Base-by-base conservation (phyloP, 2,888 invertebrate species). In the Pristionchus fissidentatus region DNA sequence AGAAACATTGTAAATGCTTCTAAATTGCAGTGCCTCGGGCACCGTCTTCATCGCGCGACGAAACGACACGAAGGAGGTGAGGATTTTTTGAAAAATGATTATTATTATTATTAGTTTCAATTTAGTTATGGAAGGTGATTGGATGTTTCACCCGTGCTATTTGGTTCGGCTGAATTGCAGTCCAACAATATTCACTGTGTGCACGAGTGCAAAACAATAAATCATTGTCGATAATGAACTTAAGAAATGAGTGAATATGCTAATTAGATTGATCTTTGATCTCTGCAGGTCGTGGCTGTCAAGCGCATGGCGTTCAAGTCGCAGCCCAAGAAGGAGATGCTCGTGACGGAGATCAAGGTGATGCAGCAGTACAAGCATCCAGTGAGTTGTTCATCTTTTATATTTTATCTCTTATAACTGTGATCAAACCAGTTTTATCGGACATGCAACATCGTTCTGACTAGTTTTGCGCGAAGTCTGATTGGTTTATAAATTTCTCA, bases 231-330 rank as follows among this genome's bases (percentile, higher is more conserved):
- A n/a, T n/a, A n/a, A n/a, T n/a, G n/a, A n/a, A n/a, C n/a, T n/a
- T n/a, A n/a, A n/a, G n/a, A n/a, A n/a, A n/a, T n/a, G n/a, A n/a
- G n/a, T n/a, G n/a, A 7, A 55, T 19, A 22, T 4, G 4, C n/a
- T 22, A 55, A 15, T 22, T 19, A 43, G 19, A 73, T 22, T 41
- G 38, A 73, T 62, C 29, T 62, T 13, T 29, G 29, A 29, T 62
- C 19, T 62, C 29, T 43, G 5, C 77, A 89, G 60, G 95, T 95
- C 92, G 97, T 98, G 10, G 98, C 98, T 46, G 96, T 98, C 88
- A 98, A 98, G 93, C 96, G 97, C 91, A 98, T 98, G 93, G 97
- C 98, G 93, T 94, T 98, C 92, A 95, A 95, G 55, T 96, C 96
- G 93, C 98, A 99, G 93, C 96, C 96, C 82, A 96, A 97, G 92